Evolutionary conservation across 2,113 vertebrate species (phyloP).

Genomic region (Tachysurus vachellii): DNA sequence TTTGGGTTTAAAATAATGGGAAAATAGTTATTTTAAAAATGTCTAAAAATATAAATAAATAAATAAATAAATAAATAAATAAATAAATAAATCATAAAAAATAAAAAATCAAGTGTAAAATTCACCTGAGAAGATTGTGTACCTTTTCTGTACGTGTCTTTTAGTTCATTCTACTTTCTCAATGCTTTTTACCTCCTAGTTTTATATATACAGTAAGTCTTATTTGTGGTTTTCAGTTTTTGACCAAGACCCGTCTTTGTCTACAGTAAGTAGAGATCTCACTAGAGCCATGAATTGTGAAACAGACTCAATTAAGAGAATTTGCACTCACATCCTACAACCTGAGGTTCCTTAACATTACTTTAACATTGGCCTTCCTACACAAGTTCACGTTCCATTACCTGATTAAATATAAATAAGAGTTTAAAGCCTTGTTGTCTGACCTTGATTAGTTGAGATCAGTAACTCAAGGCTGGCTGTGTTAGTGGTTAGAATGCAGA

Average conservation of each 20-base stretch:
- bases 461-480: neutral
- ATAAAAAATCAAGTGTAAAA: neutral
- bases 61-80: no score
- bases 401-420: slow-evolving; percentile 67
- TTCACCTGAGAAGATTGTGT: neutral
- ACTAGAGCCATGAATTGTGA: neutral
- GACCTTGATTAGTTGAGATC: neutral
- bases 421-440: slow-evolving; percentile 54
- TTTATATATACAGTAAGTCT: neutral
- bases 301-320: neutral
- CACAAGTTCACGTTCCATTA: slow-evolving; percentile 61
- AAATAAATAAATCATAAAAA: neutral
- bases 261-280: neutral
- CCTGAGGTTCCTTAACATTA: neutral
- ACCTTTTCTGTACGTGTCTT: neutral
- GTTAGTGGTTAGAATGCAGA: neutral
- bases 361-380: neutral
- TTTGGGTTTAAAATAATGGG: neutral
- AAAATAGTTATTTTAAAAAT: neutral
- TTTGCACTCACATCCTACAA: neutral
- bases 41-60: neutral
- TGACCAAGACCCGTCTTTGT: neutral
- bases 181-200: neutral
- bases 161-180: neutral
- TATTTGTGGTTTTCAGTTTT: neutral